Base-by-base conservation (phyloP, 2,888 invertebrate species). In the Polydrusus tereticollis region DNA sequence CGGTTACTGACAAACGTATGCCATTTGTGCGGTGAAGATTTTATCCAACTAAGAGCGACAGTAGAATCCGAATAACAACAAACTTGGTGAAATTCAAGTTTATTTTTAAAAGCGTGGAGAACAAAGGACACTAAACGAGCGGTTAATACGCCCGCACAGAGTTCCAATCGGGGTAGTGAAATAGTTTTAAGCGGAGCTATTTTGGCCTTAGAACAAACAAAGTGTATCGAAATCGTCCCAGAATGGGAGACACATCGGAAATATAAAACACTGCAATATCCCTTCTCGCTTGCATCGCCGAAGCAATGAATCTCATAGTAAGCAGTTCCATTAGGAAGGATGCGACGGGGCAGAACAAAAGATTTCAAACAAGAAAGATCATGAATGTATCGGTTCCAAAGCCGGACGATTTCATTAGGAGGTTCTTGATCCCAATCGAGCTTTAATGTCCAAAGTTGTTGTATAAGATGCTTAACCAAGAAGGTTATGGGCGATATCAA, bases 1-100 rank as follows among this genome's bases (percentile, higher is more conserved):
- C 73, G n/a, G 45, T 73, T 73, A 0, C 60, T 55, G 1, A 73
- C 65, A 29, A 69, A 69, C 2, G 59, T 57, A 23, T 58, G 69
- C 52, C 69, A 69, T 1, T 33, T 33, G n/a, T 26, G 3, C 16
- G 72, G 52, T 6, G 20, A 21, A 0, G 58, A 41, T 8, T 57
- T 62, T 1, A 72, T 7, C 68, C 67, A 72, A 41, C 20, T 7
- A 0, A 59, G 21, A 23, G 52, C 67, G 1, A 72, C 38, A 8
- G 16, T 12, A 7, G 60, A 69, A 52, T 65, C 69, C 4, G 64
- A 50, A 65, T 69, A 73, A 55, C 41, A 63, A 14, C 21, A 62
- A 7, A 62, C 33, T 1, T 29, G 12, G 3, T 60, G 45, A 62
- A 77, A 74, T 8, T 16, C 18, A 5, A 43, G 4, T 2, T 43